phyloP scores from a whole-genome alignment of 2,797 vertebrate genomes.

The Cossypha caffra region DNA sequence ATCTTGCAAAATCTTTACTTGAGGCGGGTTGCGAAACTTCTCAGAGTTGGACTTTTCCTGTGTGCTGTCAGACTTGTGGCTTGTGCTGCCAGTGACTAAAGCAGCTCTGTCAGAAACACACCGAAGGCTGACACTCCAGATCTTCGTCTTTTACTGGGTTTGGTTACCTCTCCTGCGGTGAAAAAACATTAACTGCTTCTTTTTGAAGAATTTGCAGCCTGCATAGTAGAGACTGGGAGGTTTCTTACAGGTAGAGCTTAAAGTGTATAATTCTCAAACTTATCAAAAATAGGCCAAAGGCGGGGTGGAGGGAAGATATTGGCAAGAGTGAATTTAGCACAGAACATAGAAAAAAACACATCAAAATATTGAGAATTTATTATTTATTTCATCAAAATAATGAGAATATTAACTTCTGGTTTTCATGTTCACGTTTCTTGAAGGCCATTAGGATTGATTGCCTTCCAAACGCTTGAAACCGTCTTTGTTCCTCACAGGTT shows the following conservation, averaged over 20 bases:
- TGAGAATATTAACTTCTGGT: not conserved
- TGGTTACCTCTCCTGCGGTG: not conserved
- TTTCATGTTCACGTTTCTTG: not conserved
- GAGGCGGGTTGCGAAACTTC: not conserved
- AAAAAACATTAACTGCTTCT: not conserved
- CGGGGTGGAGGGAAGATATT: rapidly evolving
- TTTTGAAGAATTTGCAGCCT: not conserved
- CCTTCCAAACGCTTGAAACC: not conserved
- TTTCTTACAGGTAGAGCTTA: not conserved
- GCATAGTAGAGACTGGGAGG: not conserved
- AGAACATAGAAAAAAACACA: no score
- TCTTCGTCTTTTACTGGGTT: not conserved
- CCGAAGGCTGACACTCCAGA: not conserved
- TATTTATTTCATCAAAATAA: not conserved
- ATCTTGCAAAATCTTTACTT: not conserved
- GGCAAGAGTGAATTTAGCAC: not conserved
- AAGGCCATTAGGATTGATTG: not conserved
- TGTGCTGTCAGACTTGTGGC: not conserved
- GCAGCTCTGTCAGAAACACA: not conserved
- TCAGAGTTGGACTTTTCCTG: not conserved
- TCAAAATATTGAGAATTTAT: no score
- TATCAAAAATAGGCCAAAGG: not conserved
- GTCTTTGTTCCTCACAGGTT: not conserved
- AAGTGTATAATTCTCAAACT: not conserved
- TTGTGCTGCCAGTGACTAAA: not conserved